phyloP scores from a whole-genome alignment of 2,113 vertebrate species.

The Lophotis ruficrista region DNA sequence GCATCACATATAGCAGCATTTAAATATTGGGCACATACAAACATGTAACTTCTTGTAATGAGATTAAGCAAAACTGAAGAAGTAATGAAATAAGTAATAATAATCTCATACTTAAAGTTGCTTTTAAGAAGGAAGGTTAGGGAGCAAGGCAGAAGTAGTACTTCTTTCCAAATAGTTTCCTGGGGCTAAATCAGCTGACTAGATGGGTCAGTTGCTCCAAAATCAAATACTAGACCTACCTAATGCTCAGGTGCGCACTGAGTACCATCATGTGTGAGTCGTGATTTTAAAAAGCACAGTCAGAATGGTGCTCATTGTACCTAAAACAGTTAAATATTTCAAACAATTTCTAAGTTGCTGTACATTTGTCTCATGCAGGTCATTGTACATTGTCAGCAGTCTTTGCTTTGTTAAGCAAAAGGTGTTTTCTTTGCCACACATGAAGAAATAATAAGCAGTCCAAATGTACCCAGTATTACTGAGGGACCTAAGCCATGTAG shows the following conservation, averaged over 20 bases:
- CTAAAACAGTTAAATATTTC: neutral
- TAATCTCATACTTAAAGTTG: neutral
- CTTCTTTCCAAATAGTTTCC: neutral
- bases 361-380: neutral
- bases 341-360: neutral
- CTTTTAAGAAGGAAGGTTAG: neutral
- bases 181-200: neutral
- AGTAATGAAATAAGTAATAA: neutral
- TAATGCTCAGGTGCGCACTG: neutral
- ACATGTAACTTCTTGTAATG: neutral
- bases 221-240: neutral
- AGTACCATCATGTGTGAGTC: neutral
- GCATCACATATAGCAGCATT: neutral
- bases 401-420: neutral
- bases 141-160: neutral
- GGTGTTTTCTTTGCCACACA: neutral
- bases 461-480: neutral
- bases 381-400: neutral
- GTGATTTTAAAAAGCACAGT: neutral
- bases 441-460: neutral
- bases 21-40: neutral
- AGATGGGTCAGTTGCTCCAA: neutral
- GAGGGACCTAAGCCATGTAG: neutral
- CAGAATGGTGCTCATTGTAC: neutral
- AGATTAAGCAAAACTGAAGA: neutral